Evolutionary conservation across 2,797 vertebrate species (phyloP), one percentile per base, ranked within the genome.

Genomic region (Girardinus metallicus): DNA sequence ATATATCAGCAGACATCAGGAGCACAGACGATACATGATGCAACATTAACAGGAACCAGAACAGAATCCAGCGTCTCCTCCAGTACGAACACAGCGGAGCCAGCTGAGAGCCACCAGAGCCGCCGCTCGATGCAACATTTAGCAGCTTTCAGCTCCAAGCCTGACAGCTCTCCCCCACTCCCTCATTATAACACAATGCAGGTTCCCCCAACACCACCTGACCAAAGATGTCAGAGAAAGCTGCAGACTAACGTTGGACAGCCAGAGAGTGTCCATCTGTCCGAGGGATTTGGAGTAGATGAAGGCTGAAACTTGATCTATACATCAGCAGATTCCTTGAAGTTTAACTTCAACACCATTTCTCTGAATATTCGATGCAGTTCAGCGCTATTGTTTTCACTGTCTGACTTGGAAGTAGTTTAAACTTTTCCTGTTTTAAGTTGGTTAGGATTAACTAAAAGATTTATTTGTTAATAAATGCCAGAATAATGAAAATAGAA

Each of bases 121-220:
- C 41, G 53, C 53, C 11, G 46, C 60, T 21, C 60, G 21, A 39
- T 36, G 62, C 62, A 81, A 53, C 23, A 49, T 73, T 76, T 76
- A 34, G 53, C 44, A 73, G 68, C 70, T 77, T 81, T 44, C 9
- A 64, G 55, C 44, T 73, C 44, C 47, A 57, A 71, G 72, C n/a
- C 49, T 44, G 21, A 15, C 29, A 26, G 55, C 55, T 81, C 34
- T 76, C 21, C 62, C 18, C 7, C 1, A 21, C 34, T 21, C 31
- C 51, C 26, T 68, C 36, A 55, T 0, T 75, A 41, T 9, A 47
- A 71, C 34, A 4, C 13, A 46, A 4, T 13, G 12, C 34, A 3
- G 36, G 34, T 12, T 31, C 26, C 51, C 31, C 13, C 34, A 44
- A 41, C 62, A 15, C 34, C 36, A 18, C 44, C 12, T 47, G 5